Evolutionary conservation across 2,888 invertebrate genomes (phyloP).

Genomic region (Agrotis segetum): DNA sequence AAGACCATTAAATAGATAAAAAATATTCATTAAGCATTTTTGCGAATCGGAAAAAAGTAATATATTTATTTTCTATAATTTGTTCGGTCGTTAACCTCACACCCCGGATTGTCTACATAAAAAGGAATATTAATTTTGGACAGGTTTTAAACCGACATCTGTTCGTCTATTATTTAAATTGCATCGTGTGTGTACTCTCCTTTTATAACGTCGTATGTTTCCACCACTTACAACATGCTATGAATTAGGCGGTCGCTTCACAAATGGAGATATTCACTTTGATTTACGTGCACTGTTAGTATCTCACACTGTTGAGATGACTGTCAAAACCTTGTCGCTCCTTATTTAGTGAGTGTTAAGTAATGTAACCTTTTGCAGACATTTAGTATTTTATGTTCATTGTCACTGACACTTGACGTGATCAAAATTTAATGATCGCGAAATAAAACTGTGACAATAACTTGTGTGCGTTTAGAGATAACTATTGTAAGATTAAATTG

Average conservation of each 20-base stretch:
- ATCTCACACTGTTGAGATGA: neutral
- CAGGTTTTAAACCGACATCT: too few species aligned
- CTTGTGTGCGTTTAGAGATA: neutral
- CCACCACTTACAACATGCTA: neutral
- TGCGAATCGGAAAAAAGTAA: neutral
- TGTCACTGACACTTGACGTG: too few species aligned
- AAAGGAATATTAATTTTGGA: too few species aligned
- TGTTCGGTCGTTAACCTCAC: neutral
- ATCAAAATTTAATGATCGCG: too few species aligned
- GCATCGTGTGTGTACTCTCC: neutral
- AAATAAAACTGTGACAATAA: too few species aligned
- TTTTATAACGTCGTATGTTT: slow-evolving; percentile 1
- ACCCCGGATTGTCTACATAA: neutral
- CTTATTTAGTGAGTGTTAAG: neutral
- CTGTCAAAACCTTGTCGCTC: neutral
- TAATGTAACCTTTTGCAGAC: neutral
- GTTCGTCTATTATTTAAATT: neutral
- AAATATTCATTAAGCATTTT: neutral
- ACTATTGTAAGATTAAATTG: neutral
- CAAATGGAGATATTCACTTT: neutral
- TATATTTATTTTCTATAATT: neutral
- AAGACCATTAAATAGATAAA: neutral
- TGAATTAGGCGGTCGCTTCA: neutral
- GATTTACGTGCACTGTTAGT: neutral
- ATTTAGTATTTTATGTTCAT: too few species aligned